Conservation (phyloP, 2,888 invertebrate species). For the Frankliniella fusca region DNA sequence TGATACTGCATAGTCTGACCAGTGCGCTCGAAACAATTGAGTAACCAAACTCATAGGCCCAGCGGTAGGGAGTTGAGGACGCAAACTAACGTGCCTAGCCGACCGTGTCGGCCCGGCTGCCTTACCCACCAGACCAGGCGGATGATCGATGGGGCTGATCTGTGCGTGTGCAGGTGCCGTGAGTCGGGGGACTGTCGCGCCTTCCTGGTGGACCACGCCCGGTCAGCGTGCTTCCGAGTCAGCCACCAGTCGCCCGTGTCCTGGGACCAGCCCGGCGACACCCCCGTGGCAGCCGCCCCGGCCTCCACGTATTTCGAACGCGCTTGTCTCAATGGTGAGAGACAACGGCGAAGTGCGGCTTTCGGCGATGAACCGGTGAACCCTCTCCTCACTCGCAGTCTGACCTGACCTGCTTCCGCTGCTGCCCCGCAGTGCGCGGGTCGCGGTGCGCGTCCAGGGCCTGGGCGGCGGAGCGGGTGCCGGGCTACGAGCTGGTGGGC, state of each 20-base stretch:
- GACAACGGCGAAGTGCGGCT: too few species aligned
- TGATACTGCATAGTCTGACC: too few species aligned
- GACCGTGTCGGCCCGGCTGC: too few species aligned
- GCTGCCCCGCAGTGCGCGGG: background rate
- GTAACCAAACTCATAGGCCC: too few species aligned
- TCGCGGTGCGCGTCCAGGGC: constrained; percentile 55
- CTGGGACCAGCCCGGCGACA: constrained; percentile 33
- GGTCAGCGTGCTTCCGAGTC: constrained; percentile 52
- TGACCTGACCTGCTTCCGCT: constrained; percentile 31
- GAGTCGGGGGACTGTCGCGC: constrained; percentile 51
- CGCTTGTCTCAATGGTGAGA: constrained; percentile 58
- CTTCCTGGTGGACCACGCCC: constrained; percentile 51
- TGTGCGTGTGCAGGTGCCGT: constrained; percentile 46
- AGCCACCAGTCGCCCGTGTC: constrained; percentile 41
- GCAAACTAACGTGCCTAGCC: background rate
- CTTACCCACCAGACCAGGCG: too few species aligned
- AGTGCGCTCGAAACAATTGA: too few species aligned
- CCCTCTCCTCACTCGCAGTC: too few species aligned
- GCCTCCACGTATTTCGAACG: constrained; percentile 59
- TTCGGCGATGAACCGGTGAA: too few species aligned
- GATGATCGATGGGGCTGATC: background rate
- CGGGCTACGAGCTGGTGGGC: constrained; percentile 68
- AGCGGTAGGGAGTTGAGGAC: too few species aligned
- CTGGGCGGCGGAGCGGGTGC: constrained; percentile 73
- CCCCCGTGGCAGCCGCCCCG: constrained; percentile 20